Percentiles rank a stretch among this genome's conserved stretches.
Conservation (phyloP, 2,888 invertebrate genomes). For the Pogonocherus hispidulus region DNA sequence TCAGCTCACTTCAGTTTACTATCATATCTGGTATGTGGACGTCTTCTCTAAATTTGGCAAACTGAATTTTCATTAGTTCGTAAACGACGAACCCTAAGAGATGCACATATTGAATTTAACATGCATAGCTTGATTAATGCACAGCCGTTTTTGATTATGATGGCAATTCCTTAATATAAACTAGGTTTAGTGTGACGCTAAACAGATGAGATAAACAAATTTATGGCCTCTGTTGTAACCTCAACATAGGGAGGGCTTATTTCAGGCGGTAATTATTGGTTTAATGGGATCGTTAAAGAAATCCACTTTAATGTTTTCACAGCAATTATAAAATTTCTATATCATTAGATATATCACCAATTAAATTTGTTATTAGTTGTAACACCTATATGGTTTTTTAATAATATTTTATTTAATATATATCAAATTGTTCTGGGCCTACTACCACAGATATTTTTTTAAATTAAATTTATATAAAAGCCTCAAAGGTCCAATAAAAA, state of each 20-base stretch:
- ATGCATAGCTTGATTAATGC: conserved; percentile 20
- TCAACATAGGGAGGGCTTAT: neutral
- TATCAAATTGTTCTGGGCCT: no score
- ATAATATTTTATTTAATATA: no score
- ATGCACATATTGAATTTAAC: neutral
- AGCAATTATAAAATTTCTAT: no score
- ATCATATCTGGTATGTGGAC: neutral
- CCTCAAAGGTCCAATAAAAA: no score
- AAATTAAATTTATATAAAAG: no score
- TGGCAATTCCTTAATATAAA: conserved; percentile 3
- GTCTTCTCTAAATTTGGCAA: conserved; percentile 4
- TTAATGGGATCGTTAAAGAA: neutral
- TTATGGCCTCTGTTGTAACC: neutral
- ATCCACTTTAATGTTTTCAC: neutral
- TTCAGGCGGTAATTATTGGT: neutral
- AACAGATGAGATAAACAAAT: conserved; percentile 5
- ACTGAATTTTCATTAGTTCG: conserved; percentile 9
- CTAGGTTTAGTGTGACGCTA: neutral
- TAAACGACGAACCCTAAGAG: neutral
- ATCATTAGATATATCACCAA: no score
- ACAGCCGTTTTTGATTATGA: conserved; percentile 12
- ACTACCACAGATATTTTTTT: no score
- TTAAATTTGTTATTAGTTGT: no score
- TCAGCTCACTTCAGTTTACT: neutral
- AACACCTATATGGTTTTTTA: no score